A percentile compares a stretch with the other conserved stretches of the same genome.
These are phyloP conservation scores for Yponomeuta malinellus DNA, from an alignment of 2,888 invertebrate genomes.

Conservation along the genomic window DNA sequence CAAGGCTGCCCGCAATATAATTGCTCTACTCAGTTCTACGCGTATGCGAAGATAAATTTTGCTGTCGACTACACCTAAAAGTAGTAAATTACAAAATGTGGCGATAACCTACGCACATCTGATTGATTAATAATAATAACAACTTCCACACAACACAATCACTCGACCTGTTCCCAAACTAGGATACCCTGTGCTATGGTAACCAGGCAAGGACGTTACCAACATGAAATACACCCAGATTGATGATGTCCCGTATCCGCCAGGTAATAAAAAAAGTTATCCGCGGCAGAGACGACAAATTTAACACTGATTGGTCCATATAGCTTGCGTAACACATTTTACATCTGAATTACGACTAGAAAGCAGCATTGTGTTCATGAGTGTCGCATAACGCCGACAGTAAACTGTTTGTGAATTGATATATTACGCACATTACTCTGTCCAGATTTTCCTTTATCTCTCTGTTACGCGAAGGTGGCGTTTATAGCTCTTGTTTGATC, in stretches of 20 bases:
- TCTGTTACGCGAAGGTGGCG: slow-evolving; percentile 22
- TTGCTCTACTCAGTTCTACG: too few species aligned
- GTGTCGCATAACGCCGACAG: not conserved
- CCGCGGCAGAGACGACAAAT: not conserved
- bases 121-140: too few species aligned
- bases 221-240: too few species aligned
- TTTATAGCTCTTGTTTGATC: not conserved
- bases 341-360: slow-evolving; percentile 6
- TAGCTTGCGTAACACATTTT: not conserved
- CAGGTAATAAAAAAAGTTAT: not conserved
- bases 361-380: slow-evolving; percentile 4
- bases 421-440: not conserved
- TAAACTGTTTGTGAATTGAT: not conserved
- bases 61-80: too few species aligned
- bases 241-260: not conserved
- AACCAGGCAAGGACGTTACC: too few species aligned
- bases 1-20: too few species aligned
- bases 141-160: too few species aligned
- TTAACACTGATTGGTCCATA: not conserved
- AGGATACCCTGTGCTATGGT: too few species aligned
- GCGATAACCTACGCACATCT: too few species aligned
- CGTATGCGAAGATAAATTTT: too few species aligned
- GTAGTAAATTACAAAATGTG: too few species aligned
- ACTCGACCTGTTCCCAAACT: too few species aligned
- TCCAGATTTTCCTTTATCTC: slow-evolving; percentile 7